These are phyloP conservation scores for Scartelaos histophorus DNA, from an alignment of 2,113 vertebrate genomes.

Conservation along the genomic window DNA sequence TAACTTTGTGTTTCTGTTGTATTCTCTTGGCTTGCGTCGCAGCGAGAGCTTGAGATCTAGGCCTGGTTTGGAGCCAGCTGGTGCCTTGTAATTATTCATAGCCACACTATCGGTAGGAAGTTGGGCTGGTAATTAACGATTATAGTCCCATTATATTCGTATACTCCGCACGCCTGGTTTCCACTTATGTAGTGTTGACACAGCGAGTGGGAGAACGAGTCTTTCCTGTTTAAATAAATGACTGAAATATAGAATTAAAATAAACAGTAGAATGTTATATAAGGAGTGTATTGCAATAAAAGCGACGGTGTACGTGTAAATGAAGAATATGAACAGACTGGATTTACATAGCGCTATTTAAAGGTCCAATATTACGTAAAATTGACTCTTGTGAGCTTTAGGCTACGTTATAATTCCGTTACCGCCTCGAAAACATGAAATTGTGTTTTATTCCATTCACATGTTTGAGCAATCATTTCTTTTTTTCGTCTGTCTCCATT, in stretches of 20 bases:
- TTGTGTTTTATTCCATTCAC: too few relatives aligned
- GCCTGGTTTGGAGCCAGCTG: constrained; percentile 2
- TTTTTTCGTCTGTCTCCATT: too few relatives aligned
- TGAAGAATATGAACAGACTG: not conserved
- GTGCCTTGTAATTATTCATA: constrained; percentile 10
- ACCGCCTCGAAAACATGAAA: too few relatives aligned
- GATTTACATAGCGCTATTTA: not conserved
- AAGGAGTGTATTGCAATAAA: not conserved
- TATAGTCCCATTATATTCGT: constrained; percentile 10
- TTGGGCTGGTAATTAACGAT: constrained; percentile 6
- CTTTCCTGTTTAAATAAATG: not conserved
- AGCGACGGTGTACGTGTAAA: not conserved
- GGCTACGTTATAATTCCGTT: too few relatives aligned
- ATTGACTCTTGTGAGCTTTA: too few relatives aligned
- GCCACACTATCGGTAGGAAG: constrained; percentile 8
- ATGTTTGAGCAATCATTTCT: too few relatives aligned
- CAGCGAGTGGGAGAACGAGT: constrained; percentile 3
- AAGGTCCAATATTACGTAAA: too few relatives aligned
- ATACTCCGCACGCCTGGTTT: constrained; percentile 12
- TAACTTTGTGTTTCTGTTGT: constrained; percentile 7
- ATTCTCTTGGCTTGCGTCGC: constrained; percentile 7
- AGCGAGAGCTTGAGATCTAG: not conserved
- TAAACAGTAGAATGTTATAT: not conserved
- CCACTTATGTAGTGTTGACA: not conserved
- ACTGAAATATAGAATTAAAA: not conserved